Base-by-base conservation (phyloP, 2,888 invertebrate genomes). In the Cistogaster globosa region DNA sequence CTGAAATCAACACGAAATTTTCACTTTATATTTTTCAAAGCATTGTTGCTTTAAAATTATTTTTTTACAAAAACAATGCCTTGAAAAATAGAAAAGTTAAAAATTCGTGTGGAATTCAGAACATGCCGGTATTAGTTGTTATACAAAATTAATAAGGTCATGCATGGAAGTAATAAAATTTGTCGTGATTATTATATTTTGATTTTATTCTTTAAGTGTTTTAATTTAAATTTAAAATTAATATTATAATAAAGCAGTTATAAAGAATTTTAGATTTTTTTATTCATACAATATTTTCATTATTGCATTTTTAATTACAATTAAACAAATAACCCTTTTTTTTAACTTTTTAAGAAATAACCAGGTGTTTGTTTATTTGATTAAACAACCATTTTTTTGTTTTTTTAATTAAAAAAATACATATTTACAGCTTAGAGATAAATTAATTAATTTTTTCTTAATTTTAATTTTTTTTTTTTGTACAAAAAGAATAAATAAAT, bases 301-400 rank as follows among this genome's bases (percentile, higher is more conserved):
- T 58, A 69, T 63, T 77, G 57, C 53, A 48, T 53, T 77, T 65
- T 6, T 80, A 86, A 80, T 74, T 71, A 51, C 32, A 81, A 79
- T 67, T 84, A 84, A 81, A 81, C 57, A 77, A 62, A 51, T 81
- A 84, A 84, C 77, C 80, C 76, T 84, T 76, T 81, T 77, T 77
- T 32, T 72, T 45, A 80, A 63, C 57, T 78, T 51, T 60, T 79
- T 63, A 58, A 55, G 63, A 62, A 74, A 63, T 63, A 45, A 71
- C 72, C 12, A 58, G 55, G 58, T 62, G 20, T 67, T 69, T 63
- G 6, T 67, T 69, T 74, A 60, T 32, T 65, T 48, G 65, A 71
- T 62, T 77, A 26, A 85, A 85, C 84, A 85, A 85, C 84, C 84
- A 81, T 78, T 65, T 63, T 83, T 77, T 53, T 18, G 2, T n/a